Percentiles rank a stretch among this genome's conserved stretches.
These are phyloP conservation scores for Ageneiosus marmoratus DNA, from an alignment of 2,113 vertebrate genomes.

Conservation along the genomic window DNA sequence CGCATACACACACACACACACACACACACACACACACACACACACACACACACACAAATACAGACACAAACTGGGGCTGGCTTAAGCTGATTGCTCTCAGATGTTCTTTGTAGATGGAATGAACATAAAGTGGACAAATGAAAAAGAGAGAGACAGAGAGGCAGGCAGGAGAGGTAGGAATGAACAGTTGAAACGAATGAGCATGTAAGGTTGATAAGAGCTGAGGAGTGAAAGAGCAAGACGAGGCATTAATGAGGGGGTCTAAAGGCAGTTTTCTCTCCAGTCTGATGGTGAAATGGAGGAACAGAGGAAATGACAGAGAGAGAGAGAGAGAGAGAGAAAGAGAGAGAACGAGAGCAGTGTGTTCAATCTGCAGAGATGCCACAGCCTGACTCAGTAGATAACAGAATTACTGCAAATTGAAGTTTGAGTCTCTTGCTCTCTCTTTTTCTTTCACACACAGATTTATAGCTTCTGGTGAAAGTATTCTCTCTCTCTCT, in stretches of 20 bases:
- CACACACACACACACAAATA: neutral
- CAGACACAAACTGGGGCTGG: slow-evolving; percentile 3
- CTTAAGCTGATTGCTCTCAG: slow-evolving; percentile 25
- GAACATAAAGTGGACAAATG: slow-evolving; percentile 19
- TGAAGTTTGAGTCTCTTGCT: slow-evolving; percentile 60
- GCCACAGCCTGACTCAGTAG: slow-evolving; percentile 60
- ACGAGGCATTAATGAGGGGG: slow-evolving; percentile 28
- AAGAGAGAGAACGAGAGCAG: slow-evolving; percentile 26
- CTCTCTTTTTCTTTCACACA: slow-evolving; percentile 33
- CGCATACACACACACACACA: neutral
- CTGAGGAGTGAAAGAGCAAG: slow-evolving; percentile 42
- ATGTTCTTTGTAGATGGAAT: slow-evolving; percentile 11
- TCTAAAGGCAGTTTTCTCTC: slow-evolving; percentile 12
- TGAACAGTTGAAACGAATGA: slow-evolving; percentile 11
- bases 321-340: slow-evolving; percentile 28
- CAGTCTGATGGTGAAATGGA: neutral
- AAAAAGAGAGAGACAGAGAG: slow-evolving; percentile 17
- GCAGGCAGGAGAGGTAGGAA: neutral
- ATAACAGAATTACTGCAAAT: slow-evolving; percentile 77
- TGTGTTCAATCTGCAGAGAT: slow-evolving; percentile 60
- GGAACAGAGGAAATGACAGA: slow-evolving; percentile 11
- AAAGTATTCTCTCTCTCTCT: slow-evolving; percentile 47
- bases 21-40: too few relatives aligned
- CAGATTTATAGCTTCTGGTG: slow-evolving; percentile 55
- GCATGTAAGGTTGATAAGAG: slow-evolving; percentile 44